Conservation (phyloP, 2,888 invertebrate species). For the Eupelmus urozonus region DNA sequence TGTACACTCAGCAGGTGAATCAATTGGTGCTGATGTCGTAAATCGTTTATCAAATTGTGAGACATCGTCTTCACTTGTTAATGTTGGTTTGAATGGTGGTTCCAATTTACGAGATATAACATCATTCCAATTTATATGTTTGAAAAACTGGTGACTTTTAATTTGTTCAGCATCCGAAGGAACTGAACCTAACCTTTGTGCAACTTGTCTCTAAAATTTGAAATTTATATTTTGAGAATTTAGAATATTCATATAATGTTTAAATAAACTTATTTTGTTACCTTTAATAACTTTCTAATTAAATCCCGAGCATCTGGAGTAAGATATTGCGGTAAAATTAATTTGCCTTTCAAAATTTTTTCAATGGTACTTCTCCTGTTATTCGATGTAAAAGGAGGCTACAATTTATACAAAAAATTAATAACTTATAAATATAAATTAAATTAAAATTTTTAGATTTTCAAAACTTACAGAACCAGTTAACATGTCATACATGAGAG, state of each 20-base stretch:
- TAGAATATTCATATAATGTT: constrained; percentile 10
- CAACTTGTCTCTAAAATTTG: constrained; percentile 80
- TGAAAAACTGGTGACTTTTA: constrained; percentile 95
- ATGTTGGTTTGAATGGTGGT: constrained; percentile 95
- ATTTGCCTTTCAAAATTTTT: constrained; percentile 97
- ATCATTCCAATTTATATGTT: constrained; percentile 95
- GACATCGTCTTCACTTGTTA: constrained; percentile 96
- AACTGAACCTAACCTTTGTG: constrained; percentile 91
- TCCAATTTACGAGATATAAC: constrained; percentile 91
- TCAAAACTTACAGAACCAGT: constrained; percentile 92
- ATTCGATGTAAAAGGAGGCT: constrained; percentile 98
- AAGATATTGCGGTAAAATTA: constrained; percentile 95
- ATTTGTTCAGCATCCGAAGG: constrained; percentile 91
- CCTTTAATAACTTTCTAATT: constrained; percentile 92
- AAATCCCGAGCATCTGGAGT: constrained; percentile 97
- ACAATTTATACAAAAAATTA: constrained; percentile 50
- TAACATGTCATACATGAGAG: constrained; percentile 99
- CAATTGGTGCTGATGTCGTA: constrained; percentile 97
- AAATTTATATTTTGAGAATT: constrained; percentile 18
- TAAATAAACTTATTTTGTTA: constrained; percentile 74
- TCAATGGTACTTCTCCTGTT: constrained; percentile 99
- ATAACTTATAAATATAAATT: constrained; percentile 4
- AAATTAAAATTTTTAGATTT: constrained; percentile 26
- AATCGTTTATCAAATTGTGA: constrained; percentile 99
- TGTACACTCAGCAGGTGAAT: constrained; percentile 96